Percentiles rank a stretch among this genome's conserved stretches.
These are phyloP conservation scores for Catharus minimus DNA, from an alignment of 2,113 vertebrate species.

Conservation along the genomic window DNA sequence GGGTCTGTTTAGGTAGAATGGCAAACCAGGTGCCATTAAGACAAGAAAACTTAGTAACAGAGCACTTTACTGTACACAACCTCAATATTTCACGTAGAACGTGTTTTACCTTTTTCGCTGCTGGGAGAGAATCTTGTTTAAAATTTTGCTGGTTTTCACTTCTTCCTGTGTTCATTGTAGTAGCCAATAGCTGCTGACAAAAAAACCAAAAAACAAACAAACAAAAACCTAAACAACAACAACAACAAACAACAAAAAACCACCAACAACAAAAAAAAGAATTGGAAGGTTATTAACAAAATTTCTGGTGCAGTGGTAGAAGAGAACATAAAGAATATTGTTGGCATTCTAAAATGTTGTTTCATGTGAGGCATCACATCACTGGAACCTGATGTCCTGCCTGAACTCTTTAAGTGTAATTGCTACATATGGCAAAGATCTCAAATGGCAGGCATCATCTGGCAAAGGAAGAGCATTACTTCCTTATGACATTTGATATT, in stretches of 20 bases:
- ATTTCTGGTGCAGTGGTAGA: background rate
- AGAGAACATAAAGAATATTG: background rate
- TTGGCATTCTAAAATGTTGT: background rate
- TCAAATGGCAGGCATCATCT: background rate
- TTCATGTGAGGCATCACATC: background rate
- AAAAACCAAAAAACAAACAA: background rate
- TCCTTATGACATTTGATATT: background rate
- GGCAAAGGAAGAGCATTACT: background rate
- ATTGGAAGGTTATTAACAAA: background rate
- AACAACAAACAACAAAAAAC: no score
- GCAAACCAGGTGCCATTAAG: background rate
- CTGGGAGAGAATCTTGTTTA: background rate
- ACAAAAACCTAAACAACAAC: no score
- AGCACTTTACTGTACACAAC: background rate
- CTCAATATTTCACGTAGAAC: background rate
- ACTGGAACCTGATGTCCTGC: background rate
- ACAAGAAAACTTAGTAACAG: background rate
- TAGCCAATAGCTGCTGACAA: background rate
- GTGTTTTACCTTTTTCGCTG: background rate
- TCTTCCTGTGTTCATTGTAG: background rate
- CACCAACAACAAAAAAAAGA: background rate
- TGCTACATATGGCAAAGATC: fast-evolving
- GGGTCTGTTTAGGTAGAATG: background rate
- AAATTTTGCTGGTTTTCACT: background rate
- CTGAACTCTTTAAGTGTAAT: background rate